Evolutionary conservation across 1,140 invertebrate species (phyloP).

Genomic region (Heliothis virescens): DNA sequence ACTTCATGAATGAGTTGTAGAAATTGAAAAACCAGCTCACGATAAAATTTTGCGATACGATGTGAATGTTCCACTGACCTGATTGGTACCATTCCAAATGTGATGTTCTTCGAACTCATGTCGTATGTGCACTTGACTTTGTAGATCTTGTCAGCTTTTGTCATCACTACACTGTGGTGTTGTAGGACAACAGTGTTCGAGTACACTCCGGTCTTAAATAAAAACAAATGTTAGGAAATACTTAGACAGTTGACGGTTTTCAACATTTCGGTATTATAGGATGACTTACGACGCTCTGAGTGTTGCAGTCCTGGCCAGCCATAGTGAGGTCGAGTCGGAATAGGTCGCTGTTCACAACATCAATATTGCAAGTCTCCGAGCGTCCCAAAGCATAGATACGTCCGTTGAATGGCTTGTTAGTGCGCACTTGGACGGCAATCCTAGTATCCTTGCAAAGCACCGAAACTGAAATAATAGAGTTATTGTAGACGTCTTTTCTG

Average conservation of each 20-base stretch:
- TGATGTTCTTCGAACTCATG: slow-evolving; percentile 98
- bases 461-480: slow-evolving; percentile 90
- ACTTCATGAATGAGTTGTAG: slow-evolving; percentile 46
- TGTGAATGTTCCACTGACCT: slow-evolving; percentile 85
- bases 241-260: no score
- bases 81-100: slow-evolving; percentile 98
- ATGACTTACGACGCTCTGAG: slow-evolving; percentile 93
- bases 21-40: slow-evolving; percentile 32
- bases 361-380: slow-evolving; percentile 97
- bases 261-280: neutral
- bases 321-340: slow-evolving; percentile 97
- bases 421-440: slow-evolving; percentile 96
- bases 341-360: slow-evolving; percentile 96
- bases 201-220: slow-evolving; percentile 95
- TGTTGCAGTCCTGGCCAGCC: slow-evolving; percentile 97
- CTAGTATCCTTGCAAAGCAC: slow-evolving; percentile 98
- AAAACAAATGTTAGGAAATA: neutral
- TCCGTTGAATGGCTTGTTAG: slow-evolving; percentile 97
- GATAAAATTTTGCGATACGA: slow-evolving; percentile 39
- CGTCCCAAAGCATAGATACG: slow-evolving; percentile 97
- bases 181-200: slow-evolving; percentile 98
- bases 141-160: slow-evolving; percentile 98
- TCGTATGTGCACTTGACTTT: slow-evolving; percentile 98
- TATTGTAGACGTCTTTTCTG: neutral
- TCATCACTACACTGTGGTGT: slow-evolving; percentile 98